Evolutionary conservation across 2,113 vertebrate species (phyloP).

Genomic region (Holacanthus passer): DNA sequence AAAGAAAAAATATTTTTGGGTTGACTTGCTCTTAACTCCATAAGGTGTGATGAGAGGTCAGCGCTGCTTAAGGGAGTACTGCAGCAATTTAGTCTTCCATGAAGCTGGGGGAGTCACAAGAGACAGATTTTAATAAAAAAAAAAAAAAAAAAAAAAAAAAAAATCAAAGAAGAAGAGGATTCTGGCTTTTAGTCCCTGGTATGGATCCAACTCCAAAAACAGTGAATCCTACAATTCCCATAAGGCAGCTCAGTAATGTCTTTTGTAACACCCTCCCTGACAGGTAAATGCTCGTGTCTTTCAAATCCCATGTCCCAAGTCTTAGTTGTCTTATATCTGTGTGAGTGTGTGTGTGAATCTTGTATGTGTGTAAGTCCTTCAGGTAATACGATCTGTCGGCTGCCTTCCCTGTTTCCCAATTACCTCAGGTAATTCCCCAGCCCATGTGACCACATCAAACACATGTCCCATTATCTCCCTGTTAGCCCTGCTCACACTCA

Average conservation of each 20-base stretch:
- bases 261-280: too few relatives aligned
- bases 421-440: slow-evolving; percentile 36
- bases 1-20: not conserved
- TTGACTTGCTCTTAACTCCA: not conserved
- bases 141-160: too few relatives aligned
- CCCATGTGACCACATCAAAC: slow-evolving; percentile 52
- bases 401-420: slow-evolving; percentile 37
- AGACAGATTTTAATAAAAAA: not conserved
- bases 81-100: not conserved
- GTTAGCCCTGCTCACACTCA: slow-evolving; percentile 38
- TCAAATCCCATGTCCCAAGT: too few relatives aligned
- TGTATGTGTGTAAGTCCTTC: slow-evolving; percentile 23
- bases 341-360: not conserved
- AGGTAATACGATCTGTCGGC: slow-evolving; percentile 37
- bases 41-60: not conserved
- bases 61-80: not conserved
- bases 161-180: not conserved
- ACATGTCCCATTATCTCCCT: slow-evolving; percentile 59
- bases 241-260: too few relatives aligned
- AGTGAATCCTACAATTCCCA: not conserved
- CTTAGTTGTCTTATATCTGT: too few relatives aligned
- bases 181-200: not conserved
- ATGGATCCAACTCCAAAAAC: not conserved
- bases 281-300: too few relatives aligned
- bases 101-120: not conserved